phyloP scores from a whole-genome alignment of 2,797 vertebrate genomes.

The Hapalemur alaotrensis region DNA sequence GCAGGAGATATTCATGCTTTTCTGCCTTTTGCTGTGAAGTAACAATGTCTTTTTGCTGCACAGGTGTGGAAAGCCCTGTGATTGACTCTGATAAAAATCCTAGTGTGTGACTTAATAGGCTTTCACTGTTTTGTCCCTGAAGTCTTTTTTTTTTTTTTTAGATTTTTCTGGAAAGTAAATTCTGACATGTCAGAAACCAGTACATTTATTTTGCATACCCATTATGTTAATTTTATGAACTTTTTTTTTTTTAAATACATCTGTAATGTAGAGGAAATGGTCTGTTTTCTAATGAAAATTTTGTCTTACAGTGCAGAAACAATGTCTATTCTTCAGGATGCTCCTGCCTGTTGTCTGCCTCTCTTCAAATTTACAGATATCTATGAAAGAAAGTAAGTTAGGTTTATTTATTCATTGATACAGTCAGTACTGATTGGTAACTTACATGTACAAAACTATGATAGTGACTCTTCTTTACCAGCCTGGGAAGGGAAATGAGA shows the following conservation, averaged over 20 bases:
- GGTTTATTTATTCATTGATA: not conserved
- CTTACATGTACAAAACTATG: not conserved
- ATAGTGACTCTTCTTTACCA: not conserved
- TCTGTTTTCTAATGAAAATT: constrained; percentile 49
- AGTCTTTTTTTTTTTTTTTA: constrained; percentile 20
- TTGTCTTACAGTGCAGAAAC: constrained; percentile 90
- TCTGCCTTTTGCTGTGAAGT: not conserved
- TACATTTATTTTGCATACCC: not conserved
- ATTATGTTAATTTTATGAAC: not conserved
- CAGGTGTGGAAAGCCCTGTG: not conserved
- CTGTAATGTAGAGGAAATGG: not conserved
- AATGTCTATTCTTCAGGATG: constrained; percentile 93
- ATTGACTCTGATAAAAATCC: not conserved
- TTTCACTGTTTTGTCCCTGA: not conserved
- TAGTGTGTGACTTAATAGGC: not conserved
- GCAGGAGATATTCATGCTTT: not conserved
- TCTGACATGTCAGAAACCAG: not conserved
- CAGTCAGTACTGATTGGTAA: not conserved
- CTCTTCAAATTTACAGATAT: constrained; percentile 97
- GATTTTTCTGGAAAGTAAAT: constrained; percentile 28
- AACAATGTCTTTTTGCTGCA: not conserved
- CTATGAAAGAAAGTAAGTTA: constrained; percentile 95
- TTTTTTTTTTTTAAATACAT: not conserved
- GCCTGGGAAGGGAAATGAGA: not conserved
- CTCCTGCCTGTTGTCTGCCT: constrained; percentile 96